These are phyloP conservation scores for Momotus momota DNA, from an alignment of 2,797 vertebrate genomes.

Conservation along the genomic window DNA sequence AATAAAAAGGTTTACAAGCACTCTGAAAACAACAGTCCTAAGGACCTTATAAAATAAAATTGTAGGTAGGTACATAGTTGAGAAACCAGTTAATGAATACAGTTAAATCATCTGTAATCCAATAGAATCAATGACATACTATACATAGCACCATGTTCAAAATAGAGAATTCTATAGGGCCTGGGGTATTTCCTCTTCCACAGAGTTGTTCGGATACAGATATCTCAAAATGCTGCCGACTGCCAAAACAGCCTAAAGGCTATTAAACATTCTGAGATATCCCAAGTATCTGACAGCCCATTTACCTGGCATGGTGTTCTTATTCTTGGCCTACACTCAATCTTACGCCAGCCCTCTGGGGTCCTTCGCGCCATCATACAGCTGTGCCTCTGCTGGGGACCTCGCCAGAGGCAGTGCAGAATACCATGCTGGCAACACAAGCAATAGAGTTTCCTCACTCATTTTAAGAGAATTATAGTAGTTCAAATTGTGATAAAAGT, in stretches of 20 bases:
- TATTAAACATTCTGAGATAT: neutral
- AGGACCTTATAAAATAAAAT: neutral
- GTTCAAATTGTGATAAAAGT: neutral
- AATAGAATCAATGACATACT: neutral
- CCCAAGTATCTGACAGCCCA: neutral
- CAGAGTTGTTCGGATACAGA: neutral
- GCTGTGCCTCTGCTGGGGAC: neutral
- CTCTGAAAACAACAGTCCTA: neutral
- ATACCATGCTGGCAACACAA: neutral
- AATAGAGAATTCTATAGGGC: neutral
- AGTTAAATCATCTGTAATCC: neutral
- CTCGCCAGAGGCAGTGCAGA: neutral
- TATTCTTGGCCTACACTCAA: neutral
- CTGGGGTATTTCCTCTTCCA: neutral
- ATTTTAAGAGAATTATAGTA: neutral
- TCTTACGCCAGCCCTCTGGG: neutral
- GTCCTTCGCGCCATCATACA: neutral
- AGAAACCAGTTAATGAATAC: neutral
- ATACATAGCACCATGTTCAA: neutral
- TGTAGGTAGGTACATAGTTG: neutral
- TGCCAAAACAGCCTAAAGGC: neutral
- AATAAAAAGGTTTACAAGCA: neutral
- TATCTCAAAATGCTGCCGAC: neutral
- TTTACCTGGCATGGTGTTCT: neutral
- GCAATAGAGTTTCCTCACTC: neutral